Percentiles rank a stretch among this genome's conserved stretches.
Evolutionary conservation across 1,140 invertebrate species (phyloP).

Genomic region (Batillaria attramentaria): DNA sequence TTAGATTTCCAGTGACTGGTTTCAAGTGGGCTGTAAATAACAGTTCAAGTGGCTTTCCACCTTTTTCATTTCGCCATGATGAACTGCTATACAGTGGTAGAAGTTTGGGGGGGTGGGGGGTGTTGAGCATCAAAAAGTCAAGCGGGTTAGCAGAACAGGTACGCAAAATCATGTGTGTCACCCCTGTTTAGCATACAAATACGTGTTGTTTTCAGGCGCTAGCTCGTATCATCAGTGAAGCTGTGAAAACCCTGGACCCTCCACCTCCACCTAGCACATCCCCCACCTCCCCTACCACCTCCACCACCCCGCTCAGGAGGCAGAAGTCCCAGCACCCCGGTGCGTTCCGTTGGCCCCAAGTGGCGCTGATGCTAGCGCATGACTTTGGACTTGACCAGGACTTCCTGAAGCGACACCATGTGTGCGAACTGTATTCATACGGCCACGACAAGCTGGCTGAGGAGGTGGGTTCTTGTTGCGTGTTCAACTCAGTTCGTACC

Average conservation of each 20-base stretch:
- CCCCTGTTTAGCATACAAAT: too few species aligned
- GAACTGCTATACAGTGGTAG: too few species aligned
- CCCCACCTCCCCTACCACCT: slow-evolving; percentile 9
- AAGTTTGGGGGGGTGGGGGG: too few species aligned
- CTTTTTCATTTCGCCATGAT: too few species aligned
- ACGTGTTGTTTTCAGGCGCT: slow-evolving; percentile 66
- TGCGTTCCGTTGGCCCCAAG: slow-evolving; percentile 41
- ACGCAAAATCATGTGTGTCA: too few species aligned
- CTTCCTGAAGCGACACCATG: slow-evolving; percentile 82
- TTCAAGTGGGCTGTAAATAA: too few species aligned
- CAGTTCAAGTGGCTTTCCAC: too few species aligned
- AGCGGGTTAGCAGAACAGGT: too few species aligned
- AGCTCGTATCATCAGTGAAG: slow-evolving; percentile 65
- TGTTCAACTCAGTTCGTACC: too few species aligned
- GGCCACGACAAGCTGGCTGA: slow-evolving; percentile 85
- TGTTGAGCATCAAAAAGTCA: too few species aligned
- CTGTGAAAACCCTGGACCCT: slow-evolving; percentile 46
- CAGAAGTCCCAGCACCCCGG: slow-evolving; percentile 30
- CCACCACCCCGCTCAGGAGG: slow-evolving; percentile 24
- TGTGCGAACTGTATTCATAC: slow-evolving; percentile 82
- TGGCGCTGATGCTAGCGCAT: slow-evolving; percentile 79
- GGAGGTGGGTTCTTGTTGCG: slow-evolving; percentile 80
- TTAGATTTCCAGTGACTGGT: too few species aligned
- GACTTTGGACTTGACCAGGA: slow-evolving; percentile 87
- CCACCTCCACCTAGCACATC: slow-evolving; percentile 12